phyloP scores from a whole-genome alignment of 1,140 invertebrate species.

The Drosophila melanogaster region Release_6_plus_ISO1_MT NT_037436.4:7970001-7970500 shows the following conservation, averaged over 20 bases:
- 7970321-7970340: constrained; percentile 12
- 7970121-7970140: constrained; percentile 69
- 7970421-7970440: neutral
- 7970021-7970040: constrained; percentile 46
- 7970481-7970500: no score
- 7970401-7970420: constrained; percentile 5
- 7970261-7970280: constrained; percentile 36
- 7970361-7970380: constrained; percentile 2
- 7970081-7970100: constrained; percentile 73
- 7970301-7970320: neutral
- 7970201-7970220: constrained; percentile 33
- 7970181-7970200: constrained; percentile 9
- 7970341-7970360: constrained; percentile 12
- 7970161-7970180: constrained; percentile 31
- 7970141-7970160: constrained; percentile 83
- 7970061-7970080: constrained; percentile 60
- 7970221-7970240: constrained; percentile 42
- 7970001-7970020: constrained; percentile 69
- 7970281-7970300: constrained; percentile 48
- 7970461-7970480: no score
- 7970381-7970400: constrained; percentile 17
- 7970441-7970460: no score
- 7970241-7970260: constrained; percentile 15
- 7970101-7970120: constrained; percentile 67
- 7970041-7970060: constrained; percentile 48